Percentiles rank a stretch among this genome's conserved stretches.
phyloP scores from a whole-genome alignment of 2,797 vertebrate species.

The Agapornis canus region DNA sequence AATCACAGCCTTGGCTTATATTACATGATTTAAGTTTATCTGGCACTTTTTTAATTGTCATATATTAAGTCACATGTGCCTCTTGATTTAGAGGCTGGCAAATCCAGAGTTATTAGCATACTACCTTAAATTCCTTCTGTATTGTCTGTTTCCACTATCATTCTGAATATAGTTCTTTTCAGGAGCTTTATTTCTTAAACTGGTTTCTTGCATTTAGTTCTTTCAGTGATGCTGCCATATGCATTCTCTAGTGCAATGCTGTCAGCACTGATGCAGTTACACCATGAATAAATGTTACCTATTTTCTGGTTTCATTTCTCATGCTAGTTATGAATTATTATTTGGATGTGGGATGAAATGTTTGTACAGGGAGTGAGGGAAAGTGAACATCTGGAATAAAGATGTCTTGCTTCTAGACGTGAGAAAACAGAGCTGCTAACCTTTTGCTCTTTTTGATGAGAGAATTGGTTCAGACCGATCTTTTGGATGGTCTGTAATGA shows the following conservation, averaged over 20 bases:
- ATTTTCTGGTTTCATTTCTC: background rate
- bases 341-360: background rate
- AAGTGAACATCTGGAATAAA: background rate
- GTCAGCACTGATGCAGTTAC: background rate
- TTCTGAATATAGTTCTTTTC: background rate
- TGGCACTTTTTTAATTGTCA: background rate
- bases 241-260: background rate
- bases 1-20: background rate
- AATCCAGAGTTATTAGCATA: background rate
- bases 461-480: background rate
- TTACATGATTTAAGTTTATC: background rate
- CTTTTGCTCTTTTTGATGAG: background rate
- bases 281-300: background rate
- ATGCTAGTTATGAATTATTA: background rate
- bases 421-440: background rate
- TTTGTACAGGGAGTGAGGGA: background rate
- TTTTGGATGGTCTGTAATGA: background rate
- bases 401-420: fast-evolving
- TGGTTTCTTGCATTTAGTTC: background rate
- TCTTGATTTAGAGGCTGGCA: background rate
- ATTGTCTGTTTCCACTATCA: background rate
- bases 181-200: background rate
- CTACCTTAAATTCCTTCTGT: background rate
- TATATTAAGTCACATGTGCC: background rate
- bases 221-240: background rate